These are phyloP conservation scores for Hydrocynus forskahlii DNA, from an alignment of 2,797 vertebrate species.

Conservation along the genomic window DNA sequence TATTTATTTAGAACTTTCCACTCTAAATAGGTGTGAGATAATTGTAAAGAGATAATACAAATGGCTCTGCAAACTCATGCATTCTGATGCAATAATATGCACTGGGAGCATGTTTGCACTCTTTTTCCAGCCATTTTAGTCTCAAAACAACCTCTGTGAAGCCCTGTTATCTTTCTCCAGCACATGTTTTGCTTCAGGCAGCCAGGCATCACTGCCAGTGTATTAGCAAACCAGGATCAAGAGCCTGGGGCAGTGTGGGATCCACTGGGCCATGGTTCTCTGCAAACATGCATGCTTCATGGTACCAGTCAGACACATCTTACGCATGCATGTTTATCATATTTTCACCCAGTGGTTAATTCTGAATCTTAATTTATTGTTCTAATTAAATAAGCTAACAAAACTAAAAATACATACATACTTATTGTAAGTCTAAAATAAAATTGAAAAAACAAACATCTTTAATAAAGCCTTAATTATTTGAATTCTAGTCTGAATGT, in stretches of 20 bases:
- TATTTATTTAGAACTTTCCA: background rate
- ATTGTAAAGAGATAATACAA: background rate
- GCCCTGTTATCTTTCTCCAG: conserved; percentile 47
- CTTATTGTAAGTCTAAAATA: background rate
- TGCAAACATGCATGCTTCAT: background rate
- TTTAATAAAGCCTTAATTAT: background rate
- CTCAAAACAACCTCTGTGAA: conserved; percentile 23
- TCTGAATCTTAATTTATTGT: background rate
- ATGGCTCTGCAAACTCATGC: conserved; percentile 7
- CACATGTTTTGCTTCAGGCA: conserved; percentile 30
- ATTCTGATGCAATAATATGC: conserved; percentile 20
- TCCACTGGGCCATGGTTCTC: background rate
- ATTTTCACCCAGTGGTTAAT: background rate
- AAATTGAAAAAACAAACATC: too few relatives aligned
- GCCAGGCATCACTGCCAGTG: conserved; percentile 34
- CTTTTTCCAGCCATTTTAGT: background rate
- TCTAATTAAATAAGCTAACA: background rate
- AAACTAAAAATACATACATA: too few relatives aligned
- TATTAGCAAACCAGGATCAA: conserved; percentile 38
- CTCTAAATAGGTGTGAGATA: background rate
- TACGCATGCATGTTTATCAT: background rate
- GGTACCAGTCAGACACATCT: conserved; percentile 7
- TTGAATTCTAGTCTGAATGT: background rate
- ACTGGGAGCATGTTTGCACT: background rate
- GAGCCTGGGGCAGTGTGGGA: conserved; percentile 22